Conservation (phyloP, 2,888 invertebrate genomes). For the Trissolcus japonicus region DNA sequence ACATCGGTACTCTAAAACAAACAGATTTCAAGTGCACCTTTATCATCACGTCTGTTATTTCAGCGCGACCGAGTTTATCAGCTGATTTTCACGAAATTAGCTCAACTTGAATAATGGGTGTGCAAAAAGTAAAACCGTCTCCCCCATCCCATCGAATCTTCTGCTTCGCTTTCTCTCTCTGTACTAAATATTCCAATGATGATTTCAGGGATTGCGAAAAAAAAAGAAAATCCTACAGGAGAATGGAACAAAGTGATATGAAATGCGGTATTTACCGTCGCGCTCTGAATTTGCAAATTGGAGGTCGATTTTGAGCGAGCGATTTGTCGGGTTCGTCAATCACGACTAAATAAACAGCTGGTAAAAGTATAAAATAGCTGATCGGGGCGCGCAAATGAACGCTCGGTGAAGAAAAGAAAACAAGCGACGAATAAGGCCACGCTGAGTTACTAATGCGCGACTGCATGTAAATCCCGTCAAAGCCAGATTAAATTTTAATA, state of each 20-base stretch:
- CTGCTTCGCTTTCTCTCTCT: neutral
- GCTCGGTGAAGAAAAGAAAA: slow-evolving; percentile 9
- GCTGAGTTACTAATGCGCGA: slow-evolving; percentile 28
- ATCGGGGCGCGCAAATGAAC: slow-evolving; percentile 10
- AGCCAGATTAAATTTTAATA: slow-evolving; percentile 74
- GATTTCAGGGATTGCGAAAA: slow-evolving; percentile 5
- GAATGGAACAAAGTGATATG: slow-evolving; percentile 19
- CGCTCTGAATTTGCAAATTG: slow-evolving; percentile 42
- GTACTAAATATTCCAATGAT: slow-evolving; percentile 39
- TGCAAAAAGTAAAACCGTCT: slow-evolving; percentile 25
- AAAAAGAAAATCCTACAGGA: neutral
- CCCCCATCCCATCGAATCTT: slow-evolving; percentile 3
- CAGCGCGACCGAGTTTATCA: slow-evolving; percentile 50
- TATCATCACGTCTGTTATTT: slow-evolving; percentile 54
- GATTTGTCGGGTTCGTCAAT: slow-evolving; percentile 41
- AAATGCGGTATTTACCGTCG: slow-evolving; percentile 32
- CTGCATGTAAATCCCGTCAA: slow-evolving; percentile 59
- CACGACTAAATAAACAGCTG: slow-evolving; percentile 42
- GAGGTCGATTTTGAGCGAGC: slow-evolving; percentile 36
- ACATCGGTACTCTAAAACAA: slow-evolving; percentile 50
- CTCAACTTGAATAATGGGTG: slow-evolving; percentile 39
- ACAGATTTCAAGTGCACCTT: slow-evolving; percentile 52
- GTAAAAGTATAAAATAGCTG: slow-evolving; percentile 27
- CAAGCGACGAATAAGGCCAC: slow-evolving; percentile 40
- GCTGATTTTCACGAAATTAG: slow-evolving; percentile 51